Conservation (phyloP, 2,113 vertebrate species). For the Sinosuthora webbiana region DNA sequence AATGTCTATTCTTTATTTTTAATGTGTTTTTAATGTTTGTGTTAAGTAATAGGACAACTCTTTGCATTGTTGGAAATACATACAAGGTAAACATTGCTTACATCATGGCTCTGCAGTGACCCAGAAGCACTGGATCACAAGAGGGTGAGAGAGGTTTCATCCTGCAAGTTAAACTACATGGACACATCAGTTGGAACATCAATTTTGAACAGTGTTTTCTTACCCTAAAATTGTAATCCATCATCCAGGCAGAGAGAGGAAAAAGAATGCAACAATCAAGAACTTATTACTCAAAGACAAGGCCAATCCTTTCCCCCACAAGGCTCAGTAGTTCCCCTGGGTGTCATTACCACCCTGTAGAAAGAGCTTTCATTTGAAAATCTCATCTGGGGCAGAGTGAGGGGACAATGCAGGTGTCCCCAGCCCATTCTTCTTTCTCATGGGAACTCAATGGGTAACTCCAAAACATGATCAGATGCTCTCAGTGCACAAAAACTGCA, state of each 20-base stretch:
- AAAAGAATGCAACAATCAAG: background rate
- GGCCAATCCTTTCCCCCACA: background rate
- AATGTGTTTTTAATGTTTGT: background rate
- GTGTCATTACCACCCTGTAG: background rate
- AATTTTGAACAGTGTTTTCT: background rate
- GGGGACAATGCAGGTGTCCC: background rate
- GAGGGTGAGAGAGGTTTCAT: background rate
- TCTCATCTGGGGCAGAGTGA: background rate
- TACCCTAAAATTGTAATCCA: background rate
- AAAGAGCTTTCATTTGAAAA: background rate
- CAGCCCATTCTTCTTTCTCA: background rate
- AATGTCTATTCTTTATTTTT: background rate
- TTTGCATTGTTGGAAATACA: background rate
- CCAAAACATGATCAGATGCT: background rate
- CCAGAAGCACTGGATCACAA: background rate
- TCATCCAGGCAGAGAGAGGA: background rate
- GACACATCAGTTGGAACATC: background rate
- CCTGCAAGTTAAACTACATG: background rate
- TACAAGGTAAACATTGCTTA: background rate
- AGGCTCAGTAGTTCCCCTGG: background rate
- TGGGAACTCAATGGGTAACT: background rate
- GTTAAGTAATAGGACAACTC: background rate
- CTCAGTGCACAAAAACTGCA: background rate
- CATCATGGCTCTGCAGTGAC: background rate
- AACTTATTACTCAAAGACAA: background rate